Evolutionary conservation across 2,113 vertebrate genomes (phyloP).

Genomic region (Isichthys henryi): DNA sequence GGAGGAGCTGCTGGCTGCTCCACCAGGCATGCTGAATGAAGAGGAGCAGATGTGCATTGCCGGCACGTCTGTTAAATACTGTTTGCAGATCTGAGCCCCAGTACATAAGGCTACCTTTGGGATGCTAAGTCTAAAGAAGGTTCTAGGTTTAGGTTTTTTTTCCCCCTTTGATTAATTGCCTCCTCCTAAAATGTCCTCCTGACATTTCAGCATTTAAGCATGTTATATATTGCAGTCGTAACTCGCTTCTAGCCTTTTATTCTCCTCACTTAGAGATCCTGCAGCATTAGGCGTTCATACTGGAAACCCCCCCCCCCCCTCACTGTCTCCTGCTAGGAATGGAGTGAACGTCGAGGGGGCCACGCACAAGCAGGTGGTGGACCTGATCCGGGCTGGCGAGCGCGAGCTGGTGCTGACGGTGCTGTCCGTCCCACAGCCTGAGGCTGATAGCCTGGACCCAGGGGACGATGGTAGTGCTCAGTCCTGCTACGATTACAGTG

Average conservation of each 20-base stretch:
- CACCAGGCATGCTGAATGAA: not conserved
- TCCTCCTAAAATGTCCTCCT: not conserved
- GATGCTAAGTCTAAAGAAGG: not conserved
- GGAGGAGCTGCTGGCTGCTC: not conserved
- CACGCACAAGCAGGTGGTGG: constrained; percentile 97
- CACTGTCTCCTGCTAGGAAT: constrained; percentile 58
- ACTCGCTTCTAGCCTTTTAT: not conserved
- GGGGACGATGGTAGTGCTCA: constrained; percentile 80
- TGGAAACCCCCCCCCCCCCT: not conserved
- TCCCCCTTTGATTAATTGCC: not conserved
- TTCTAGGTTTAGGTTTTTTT: not conserved
- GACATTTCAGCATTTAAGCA: not conserved
- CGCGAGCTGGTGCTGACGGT: constrained; percentile 88
- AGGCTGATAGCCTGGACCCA: constrained; percentile 82
- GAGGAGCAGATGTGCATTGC: not conserved
- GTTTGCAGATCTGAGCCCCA: not conserved
- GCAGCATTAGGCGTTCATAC: not conserved
- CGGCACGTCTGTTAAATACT: not conserved
- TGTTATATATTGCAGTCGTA: not conserved
- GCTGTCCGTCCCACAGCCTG: constrained; percentile 83
- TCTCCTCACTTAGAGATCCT: not conserved
- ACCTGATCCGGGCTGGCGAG: constrained; percentile 90
- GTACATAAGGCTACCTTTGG: not conserved
- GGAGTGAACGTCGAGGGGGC: constrained; percentile 91
- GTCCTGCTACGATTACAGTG: constrained; percentile 87